Evolutionary conservation across 2,888 invertebrate genomes (phyloP).

Genomic region (Pteria penguin): DNA sequence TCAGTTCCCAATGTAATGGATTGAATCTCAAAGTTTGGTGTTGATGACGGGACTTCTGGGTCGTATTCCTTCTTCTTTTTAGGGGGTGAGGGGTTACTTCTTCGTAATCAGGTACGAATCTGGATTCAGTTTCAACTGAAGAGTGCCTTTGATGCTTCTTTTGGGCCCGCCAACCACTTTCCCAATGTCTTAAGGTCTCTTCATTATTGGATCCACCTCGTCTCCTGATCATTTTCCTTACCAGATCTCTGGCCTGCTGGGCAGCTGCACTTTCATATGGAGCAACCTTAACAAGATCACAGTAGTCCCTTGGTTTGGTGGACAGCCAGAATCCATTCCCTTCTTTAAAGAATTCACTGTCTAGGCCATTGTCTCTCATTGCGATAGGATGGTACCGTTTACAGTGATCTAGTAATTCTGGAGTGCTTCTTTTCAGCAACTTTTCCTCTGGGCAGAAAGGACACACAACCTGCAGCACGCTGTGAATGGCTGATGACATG

Average conservation of each 20-base stretch:
- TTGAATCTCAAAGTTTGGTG: background rate
- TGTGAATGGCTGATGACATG: no score
- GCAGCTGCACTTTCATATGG: background rate
- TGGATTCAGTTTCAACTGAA: background rate
- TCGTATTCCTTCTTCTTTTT: background rate
- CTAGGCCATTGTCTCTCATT: background rate
- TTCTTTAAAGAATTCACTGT: background rate
- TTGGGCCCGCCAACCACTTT: background rate
- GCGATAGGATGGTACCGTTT: background rate
- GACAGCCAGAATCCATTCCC: background rate
- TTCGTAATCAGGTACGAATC: background rate
- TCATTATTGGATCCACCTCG: background rate
- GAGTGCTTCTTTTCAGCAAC: no score
- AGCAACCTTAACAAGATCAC: background rate
- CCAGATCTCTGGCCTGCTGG: background rate
- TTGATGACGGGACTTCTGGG: background rate
- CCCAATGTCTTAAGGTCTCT: background rate
- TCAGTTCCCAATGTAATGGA: background rate
- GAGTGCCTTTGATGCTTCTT: background rate
- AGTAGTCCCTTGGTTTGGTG: background rate
- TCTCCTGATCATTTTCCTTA: background rate
- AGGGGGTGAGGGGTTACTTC: background rate
- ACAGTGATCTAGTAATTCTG: no score
- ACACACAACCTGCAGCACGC: no score
- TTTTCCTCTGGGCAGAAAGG: no score